Conservation (phyloP, 64 coral and sea anemone species). For the Porites australiensis region DNA sequence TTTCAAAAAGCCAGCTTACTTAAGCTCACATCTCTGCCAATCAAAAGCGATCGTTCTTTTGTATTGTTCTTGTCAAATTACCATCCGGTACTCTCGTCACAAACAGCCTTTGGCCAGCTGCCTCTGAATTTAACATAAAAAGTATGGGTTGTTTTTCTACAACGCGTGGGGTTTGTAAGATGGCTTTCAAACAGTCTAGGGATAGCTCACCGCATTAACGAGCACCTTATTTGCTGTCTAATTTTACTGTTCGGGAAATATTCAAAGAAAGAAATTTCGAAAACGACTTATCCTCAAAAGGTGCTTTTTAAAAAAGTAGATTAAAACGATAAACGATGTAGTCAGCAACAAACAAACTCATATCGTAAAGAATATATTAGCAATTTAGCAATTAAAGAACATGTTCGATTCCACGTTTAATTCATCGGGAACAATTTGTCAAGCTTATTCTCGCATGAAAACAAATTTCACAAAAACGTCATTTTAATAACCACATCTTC, state of each 20-base stretch:
- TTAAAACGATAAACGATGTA: not conserved
- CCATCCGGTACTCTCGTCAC: not conserved
- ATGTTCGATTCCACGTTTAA: not conserved
- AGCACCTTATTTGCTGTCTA: too few species aligned
- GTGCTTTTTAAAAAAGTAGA: not conserved
- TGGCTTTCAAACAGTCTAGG: too few species aligned
- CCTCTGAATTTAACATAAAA: not conserved
- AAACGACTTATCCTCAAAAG: too few species aligned
- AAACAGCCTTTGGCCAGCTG: conserved; percentile 20
- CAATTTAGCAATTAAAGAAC: not conserved
- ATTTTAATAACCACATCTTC: too few species aligned
- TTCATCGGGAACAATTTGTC: too few species aligned
- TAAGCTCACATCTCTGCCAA: conserved; percentile 1
- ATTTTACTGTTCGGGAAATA: too few species aligned
- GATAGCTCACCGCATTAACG: too few species aligned
- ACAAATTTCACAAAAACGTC: too few species aligned
- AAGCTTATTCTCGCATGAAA: too few species aligned
- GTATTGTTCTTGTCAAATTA: not conserved
- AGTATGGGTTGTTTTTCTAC: not conserved
- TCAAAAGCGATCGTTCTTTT: not conserved
- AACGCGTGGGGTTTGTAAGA: not conserved
- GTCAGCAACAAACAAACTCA: not conserved
- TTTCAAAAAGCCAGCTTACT: conserved; percentile 30
- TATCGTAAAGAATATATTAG: not conserved
- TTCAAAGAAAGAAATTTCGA: too few species aligned